A percentile compares a stretch with the other conserved stretches of the same genome.
phyloP scores from a whole-genome alignment of 2,113 vertebrate species.

The Lynx canadensis region DNA sequence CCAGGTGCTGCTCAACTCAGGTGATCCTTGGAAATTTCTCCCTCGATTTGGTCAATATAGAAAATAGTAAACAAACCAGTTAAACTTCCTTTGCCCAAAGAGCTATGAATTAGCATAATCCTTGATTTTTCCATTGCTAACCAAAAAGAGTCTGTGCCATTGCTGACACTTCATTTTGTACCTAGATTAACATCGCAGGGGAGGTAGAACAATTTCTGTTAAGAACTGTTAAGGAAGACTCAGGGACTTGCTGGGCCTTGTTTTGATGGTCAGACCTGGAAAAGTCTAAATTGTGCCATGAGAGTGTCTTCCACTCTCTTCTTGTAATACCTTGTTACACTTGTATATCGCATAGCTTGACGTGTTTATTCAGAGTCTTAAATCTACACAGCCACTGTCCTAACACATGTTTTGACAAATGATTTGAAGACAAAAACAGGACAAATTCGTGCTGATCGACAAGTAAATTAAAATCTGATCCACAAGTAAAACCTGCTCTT shows the following conservation, averaged over 20 bases:
- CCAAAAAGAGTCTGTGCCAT: not conserved
- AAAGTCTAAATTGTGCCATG: not conserved
- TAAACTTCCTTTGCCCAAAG: not conserved
- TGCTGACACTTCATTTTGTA: not conserved
- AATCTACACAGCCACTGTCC: not conserved
- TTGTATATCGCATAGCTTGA: not conserved
- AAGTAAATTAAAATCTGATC: not conserved
- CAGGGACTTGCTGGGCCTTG: not conserved
- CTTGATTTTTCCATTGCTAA: not conserved
- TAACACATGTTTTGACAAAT: not conserved
- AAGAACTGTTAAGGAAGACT: not conserved
- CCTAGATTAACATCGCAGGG: not conserved
- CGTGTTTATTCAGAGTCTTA: constrained; percentile 6
- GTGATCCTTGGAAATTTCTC: not conserved
- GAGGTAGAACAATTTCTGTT: not conserved
- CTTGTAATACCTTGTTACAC: not conserved
- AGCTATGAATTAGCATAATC: not conserved
- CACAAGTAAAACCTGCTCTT: not conserved
- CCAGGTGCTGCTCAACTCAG: not conserved
- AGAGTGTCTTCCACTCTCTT: not conserved
- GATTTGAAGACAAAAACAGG: not conserved
- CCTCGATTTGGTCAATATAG: not conserved
- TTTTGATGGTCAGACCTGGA: not conserved
- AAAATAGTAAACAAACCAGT: not conserved
- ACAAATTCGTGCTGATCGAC: not conserved